Evolutionary conservation across 2,797 vertebrate genomes (phyloP).

Genomic region (Melanotaenia boesemani): DNA sequence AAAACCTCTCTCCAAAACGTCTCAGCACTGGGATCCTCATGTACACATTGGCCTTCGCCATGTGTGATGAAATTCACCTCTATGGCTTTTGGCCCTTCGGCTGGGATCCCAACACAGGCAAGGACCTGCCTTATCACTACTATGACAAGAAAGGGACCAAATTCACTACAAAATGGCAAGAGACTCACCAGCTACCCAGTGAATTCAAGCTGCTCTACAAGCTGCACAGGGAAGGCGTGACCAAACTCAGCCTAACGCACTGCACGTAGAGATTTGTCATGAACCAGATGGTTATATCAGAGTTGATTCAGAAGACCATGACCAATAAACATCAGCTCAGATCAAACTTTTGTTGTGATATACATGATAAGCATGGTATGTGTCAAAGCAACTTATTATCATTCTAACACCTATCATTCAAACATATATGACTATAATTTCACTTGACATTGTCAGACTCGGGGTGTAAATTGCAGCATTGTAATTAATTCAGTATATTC

Average conservation of each 20-base stretch:
- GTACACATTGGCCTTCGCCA: constrained; percentile 94
- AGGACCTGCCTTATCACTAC: constrained; percentile 98
- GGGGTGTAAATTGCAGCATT: constrained; percentile 30
- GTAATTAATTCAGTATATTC: constrained; percentile 32
- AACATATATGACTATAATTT: constrained; percentile 30
- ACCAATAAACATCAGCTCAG: constrained; percentile 39
- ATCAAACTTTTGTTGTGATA: constrained; percentile 56
- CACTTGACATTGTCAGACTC: constrained; percentile 37
- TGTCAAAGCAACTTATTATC: constrained; percentile 44
- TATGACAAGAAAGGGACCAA: constrained; percentile 99
- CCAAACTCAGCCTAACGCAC: constrained; percentile 93
- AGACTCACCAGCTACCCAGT: constrained; percentile 97
- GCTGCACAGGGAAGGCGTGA: constrained; percentile 94
- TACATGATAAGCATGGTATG: constrained; percentile 66
- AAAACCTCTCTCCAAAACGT: constrained; percentile 94
- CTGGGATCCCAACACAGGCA: constrained; percentile 95
- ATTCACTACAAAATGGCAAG: constrained; percentile 99
- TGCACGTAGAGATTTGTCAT: constrained; percentile 85
- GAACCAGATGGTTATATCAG: constrained; percentile 12
- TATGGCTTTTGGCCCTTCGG: constrained; percentile 99
- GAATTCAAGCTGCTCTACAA: constrained; percentile 98
- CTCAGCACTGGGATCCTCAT: constrained; percentile 98
- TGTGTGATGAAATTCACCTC: constrained; percentile 96
- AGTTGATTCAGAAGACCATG: constrained; percentile 33
- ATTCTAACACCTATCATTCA: constrained; percentile 34